Evolutionary conservation across 2,113 vertebrate species (phyloP).

Genomic region (Aplodontia rufa): DNA sequence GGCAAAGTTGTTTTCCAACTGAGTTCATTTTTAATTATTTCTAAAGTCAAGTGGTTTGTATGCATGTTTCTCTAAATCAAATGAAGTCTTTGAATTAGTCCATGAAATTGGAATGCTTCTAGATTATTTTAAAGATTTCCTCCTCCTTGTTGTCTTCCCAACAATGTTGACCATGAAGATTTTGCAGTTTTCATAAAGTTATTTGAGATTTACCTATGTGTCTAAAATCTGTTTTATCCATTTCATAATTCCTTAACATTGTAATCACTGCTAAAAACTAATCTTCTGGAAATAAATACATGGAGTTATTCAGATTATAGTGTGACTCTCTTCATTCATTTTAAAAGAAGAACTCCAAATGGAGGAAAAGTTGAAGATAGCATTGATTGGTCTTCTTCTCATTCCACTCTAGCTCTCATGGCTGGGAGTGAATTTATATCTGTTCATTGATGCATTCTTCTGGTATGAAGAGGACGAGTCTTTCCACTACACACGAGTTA

Average conservation of each 20-base stretch:
- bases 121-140: conserved; percentile 48
- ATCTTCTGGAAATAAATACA: neutral
- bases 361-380: neutral
- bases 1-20: conserved; percentile 72
- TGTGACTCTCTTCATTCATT: conserved; percentile 38
- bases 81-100: conserved; percentile 68
- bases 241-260: neutral
- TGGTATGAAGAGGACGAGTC: conserved; percentile 86
- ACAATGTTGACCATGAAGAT: neutral
- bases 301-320: conserved; percentile 34
- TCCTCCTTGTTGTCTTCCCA: neutral
- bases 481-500: conserved; percentile 87
- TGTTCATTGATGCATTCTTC: conserved; percentile 86
- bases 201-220: neutral
- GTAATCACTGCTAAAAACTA: conserved; percentile 6
- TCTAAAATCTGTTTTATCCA: conserved; percentile 8
- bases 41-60: conserved; percentile 74
- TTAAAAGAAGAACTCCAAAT: conserved; percentile 50
- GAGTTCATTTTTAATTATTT: conserved; percentile 82
- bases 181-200: conserved; percentile 25
- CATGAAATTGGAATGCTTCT: conserved; percentile 51
- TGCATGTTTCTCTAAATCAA: conserved; percentile 57
- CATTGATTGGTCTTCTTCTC: conserved; percentile 61
- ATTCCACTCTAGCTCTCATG: conserved; percentile 82
- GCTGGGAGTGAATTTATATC: conserved; percentile 87